Conservation (phyloP, 2,113 vertebrate genomes). For the Verasper variegatus region DNA sequence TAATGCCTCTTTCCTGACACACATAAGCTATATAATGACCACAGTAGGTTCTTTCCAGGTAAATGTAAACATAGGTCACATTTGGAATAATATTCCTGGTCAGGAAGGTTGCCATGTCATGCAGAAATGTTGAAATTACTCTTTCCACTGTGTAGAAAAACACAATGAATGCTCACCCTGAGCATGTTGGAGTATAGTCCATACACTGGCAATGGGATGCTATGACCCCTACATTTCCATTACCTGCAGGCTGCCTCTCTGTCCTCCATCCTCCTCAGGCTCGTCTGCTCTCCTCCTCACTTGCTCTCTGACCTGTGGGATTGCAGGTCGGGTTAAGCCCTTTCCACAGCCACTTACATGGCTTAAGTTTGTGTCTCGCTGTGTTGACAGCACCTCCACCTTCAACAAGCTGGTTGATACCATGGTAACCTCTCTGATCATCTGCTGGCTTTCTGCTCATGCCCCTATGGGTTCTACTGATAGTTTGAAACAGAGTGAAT, state of each 20-base stretch:
- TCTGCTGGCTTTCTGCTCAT: slow-evolving; percentile 49
- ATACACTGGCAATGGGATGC: slow-evolving; percentile 36
- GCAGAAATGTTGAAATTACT: background rate
- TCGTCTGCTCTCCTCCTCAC: slow-evolving; percentile 18
- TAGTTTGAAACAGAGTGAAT: slow-evolving; percentile 48
- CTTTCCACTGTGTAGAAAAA: slow-evolving; percentile 6
- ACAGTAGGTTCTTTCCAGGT: background rate
- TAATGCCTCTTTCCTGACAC: background rate
- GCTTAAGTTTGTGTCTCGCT: slow-evolving; percentile 30
- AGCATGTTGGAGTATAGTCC: slow-evolving; percentile 1
- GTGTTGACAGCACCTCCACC: slow-evolving; percentile 48
- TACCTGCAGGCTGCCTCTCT: slow-evolving; percentile 25
- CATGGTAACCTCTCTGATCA: slow-evolving; percentile 63
- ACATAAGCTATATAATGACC: background rate
- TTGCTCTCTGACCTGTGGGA: slow-evolving; percentile 65
- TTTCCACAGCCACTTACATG: slow-evolving; percentile 57
- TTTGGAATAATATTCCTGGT: background rate
- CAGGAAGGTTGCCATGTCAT: background rate
- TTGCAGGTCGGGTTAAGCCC: slow-evolving; percentile 71
- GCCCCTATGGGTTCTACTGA: slow-evolving; percentile 67
- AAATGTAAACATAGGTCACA: background rate
- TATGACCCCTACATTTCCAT: slow-evolving; percentile 68
- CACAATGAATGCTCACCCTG: slow-evolving; percentile 6
- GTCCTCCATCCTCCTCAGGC: slow-evolving; percentile 12
- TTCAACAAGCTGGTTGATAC: slow-evolving; percentile 58